Conservation (phyloP, 1,140 invertebrate species). For the Leptonema lineaticorne region DNA sequence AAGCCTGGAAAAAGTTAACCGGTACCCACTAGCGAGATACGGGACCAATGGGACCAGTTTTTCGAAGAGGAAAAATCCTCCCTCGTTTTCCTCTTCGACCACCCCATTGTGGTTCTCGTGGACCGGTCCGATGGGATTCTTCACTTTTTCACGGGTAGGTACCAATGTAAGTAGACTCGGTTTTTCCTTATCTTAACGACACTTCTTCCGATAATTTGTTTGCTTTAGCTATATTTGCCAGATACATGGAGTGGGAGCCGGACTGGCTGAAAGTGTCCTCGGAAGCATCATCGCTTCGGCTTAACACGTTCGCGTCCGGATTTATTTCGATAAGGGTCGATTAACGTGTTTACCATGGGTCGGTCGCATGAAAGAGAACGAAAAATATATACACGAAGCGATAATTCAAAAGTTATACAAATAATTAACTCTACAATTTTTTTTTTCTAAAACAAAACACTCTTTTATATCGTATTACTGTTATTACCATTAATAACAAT, state of each 20-base stretch:
- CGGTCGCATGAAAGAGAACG: too few relatives aligned
- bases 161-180: background rate
- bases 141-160: background rate
- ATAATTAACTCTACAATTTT: background rate
- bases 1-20: too few relatives aligned
- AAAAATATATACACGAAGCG: too few relatives aligned
- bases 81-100: background rate
- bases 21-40: too few relatives aligned
- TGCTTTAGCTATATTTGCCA: slow-evolving; percentile 26
- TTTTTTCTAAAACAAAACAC: too few relatives aligned
- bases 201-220: slow-evolving; percentile 32
- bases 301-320: slow-evolving; percentile 2
- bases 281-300: too few relatives aligned
- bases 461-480: too few relatives aligned
- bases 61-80: too few relatives aligned
- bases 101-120: too few relatives aligned
- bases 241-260: background rate
- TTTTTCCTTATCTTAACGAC: slow-evolving; percentile 26
- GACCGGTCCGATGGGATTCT: background rate
- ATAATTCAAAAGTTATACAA: background rate
- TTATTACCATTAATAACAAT: too few relatives aligned
- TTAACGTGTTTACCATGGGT: slow-evolving; percentile 27
- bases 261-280: background rate
- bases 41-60: too few relatives aligned
- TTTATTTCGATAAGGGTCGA: slow-evolving; percentile 27